Evolutionary conservation across 2,113 vertebrate genomes (phyloP).

Genomic region (Alethe diademata): DNA sequence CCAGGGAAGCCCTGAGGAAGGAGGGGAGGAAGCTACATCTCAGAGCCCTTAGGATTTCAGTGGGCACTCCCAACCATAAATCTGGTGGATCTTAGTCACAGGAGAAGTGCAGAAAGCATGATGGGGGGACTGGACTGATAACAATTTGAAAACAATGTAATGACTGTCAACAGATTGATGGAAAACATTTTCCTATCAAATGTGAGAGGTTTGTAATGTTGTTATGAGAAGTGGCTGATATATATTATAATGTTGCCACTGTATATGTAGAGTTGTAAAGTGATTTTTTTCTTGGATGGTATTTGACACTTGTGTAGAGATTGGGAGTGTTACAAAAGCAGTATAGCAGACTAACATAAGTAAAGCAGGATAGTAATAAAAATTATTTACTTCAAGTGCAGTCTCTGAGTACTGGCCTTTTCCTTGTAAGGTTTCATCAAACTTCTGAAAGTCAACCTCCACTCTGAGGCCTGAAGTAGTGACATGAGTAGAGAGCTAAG

Average conservation of each 20-base stretch:
- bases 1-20: background rate
- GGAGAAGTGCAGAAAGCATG: background rate
- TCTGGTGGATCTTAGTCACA: background rate
- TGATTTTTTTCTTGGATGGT: background rate
- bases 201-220: background rate
- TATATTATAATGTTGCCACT: background rate
- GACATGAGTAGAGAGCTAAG: background rate
- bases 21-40: fast-evolving
- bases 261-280: background rate
- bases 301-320: background rate
- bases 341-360: background rate
- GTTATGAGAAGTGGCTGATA: background rate
- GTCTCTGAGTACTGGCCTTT: background rate
- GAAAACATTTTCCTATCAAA: background rate
- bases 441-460: background rate
- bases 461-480: background rate
- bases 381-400: background rate
- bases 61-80: no score
- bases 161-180: background rate
- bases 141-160: background rate
- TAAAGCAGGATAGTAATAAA: background rate
- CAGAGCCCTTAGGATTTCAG: background rate
- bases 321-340: background rate
- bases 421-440: background rate
- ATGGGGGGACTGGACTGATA: background rate